Percentiles rank a stretch among this genome's conserved stretches.
Conservation (phyloP, 2,888 invertebrate genomes). For the Noctua fimbriata region DNA sequence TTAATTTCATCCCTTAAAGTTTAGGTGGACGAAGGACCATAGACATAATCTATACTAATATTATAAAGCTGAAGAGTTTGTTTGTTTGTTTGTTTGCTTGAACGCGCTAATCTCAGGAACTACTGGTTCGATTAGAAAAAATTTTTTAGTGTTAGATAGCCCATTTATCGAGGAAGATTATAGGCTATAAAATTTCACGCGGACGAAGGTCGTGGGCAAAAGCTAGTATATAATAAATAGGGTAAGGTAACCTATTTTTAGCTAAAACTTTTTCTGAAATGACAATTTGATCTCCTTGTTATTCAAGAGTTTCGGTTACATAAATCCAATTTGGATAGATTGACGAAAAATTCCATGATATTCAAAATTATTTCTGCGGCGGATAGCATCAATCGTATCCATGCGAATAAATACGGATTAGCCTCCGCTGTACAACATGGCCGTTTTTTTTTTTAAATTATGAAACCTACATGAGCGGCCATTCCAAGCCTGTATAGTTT, state of each 20-base stretch:
- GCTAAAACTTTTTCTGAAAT: neutral
- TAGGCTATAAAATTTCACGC: too few species aligned
- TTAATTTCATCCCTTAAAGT: neutral
- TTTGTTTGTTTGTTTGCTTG: too few species aligned
- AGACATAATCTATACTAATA: too few species aligned
- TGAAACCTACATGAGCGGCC: neutral
- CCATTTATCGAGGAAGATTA: too few species aligned
- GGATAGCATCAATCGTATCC: too few species aligned
- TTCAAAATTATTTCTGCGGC: neutral
- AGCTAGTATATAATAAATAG: neutral
- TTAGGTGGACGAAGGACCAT: neutral
- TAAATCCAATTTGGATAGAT: conserved; percentile 1
- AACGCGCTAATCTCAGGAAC: too few species aligned
- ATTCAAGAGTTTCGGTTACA: conserved; percentile 8
- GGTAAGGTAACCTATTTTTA: neutral
- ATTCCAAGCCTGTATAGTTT: conserved; percentile 7
- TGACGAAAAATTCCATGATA: neutral
- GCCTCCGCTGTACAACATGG: neutral
- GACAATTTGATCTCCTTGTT: conserved; percentile 19
- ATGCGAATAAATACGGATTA: neutral
- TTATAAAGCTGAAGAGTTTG: too few species aligned
- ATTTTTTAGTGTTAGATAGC: too few species aligned
- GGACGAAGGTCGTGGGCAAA: too few species aligned
- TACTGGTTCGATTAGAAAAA: too few species aligned
- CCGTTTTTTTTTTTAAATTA: neutral